Conservation (phyloP, 2,888 invertebrate genomes). For the Caenorhabditis panamensis region DNA sequence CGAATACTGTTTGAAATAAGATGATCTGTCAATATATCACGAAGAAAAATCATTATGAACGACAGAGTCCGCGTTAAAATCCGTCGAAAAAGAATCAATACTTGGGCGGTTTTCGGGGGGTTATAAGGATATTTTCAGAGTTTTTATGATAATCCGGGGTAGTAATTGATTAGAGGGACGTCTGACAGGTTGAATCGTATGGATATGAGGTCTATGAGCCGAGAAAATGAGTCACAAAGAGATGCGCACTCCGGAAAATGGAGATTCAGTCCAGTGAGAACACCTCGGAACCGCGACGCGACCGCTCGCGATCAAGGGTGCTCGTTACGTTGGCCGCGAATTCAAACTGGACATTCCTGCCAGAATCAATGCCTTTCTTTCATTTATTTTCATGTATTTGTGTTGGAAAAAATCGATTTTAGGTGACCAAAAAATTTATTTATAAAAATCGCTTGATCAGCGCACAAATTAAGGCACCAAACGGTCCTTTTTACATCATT, state of each 20-base stretch:
- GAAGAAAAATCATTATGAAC: background rate
- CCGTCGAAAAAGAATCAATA: background rate
- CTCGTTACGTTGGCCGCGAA: conserved; percentile 54
- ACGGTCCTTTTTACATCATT: conserved; percentile 55
- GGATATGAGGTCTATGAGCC: conserved; percentile 15
- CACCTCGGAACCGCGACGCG: conserved; percentile 67
- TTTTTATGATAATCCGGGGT: too few species aligned
- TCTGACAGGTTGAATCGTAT: conserved; percentile 3
- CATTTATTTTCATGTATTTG: conserved; percentile 16
- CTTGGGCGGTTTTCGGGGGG: background rate
- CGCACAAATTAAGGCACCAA: conserved; percentile 51
- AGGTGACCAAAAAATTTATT: conserved; percentile 58
- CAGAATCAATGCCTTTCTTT: conserved; percentile 1
- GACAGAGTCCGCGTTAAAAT: background rate
- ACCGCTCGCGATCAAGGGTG: conserved; percentile 64
- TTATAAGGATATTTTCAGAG: background rate
- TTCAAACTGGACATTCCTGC: conserved; percentile 32
- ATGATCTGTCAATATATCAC: conserved; percentile 3
- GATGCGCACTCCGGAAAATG: conserved; percentile 25
- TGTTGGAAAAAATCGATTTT: conserved; percentile 22
- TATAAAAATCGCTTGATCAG: conserved; percentile 9
- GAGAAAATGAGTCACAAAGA: conserved; percentile 17
- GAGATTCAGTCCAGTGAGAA: conserved; percentile 20
- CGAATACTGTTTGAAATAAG: background rate
- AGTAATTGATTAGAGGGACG: conserved; percentile 5